Percentiles rank a stretch among this genome's conserved stretches.
Conservation (phyloP, 2,113 vertebrate species). For the Lanius ludovicianus region DNA sequence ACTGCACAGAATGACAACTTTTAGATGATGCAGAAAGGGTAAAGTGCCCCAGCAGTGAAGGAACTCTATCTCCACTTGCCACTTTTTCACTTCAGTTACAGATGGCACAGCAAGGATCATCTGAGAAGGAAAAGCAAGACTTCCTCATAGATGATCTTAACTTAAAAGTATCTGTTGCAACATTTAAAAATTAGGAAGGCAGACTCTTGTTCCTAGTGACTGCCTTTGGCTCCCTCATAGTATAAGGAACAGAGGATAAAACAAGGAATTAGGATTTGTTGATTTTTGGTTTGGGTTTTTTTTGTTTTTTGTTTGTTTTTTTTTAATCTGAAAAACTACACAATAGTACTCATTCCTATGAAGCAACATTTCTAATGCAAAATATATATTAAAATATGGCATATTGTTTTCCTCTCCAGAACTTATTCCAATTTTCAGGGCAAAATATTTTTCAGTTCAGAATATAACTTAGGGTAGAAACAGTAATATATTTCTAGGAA, state of each 20-base stretch:
- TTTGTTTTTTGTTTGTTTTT: neutral
- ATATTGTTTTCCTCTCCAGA: neutral
- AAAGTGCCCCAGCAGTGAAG: neutral
- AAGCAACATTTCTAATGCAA: neutral
- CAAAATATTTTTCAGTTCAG: neutral
- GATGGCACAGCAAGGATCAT: conserved; percentile 24
- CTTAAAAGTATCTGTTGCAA: neutral
- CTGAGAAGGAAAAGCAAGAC: conserved; percentile 12
- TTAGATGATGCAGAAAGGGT: conserved; percentile 32
- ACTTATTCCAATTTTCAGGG: neutral
- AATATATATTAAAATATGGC: neutral
- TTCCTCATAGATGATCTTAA: neutral
- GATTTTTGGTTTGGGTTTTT: neutral
- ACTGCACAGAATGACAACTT: conserved; percentile 25
- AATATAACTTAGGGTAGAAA: neutral
- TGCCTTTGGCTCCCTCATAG: neutral
- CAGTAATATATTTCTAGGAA: neutral
- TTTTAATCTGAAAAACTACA: neutral
- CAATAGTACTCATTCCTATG: neutral
- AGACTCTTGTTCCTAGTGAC: neutral
- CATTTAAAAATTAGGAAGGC: neutral
- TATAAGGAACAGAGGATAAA: neutral
- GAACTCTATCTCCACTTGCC: neutral
- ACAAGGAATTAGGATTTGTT: neutral
- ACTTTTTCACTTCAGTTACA: conserved; percentile 36